These are phyloP conservation scores for Pogonomyrmex barbatus DNA, from an alignment of 1,140 invertebrate genomes.

Conservation along the genomic window DNA sequence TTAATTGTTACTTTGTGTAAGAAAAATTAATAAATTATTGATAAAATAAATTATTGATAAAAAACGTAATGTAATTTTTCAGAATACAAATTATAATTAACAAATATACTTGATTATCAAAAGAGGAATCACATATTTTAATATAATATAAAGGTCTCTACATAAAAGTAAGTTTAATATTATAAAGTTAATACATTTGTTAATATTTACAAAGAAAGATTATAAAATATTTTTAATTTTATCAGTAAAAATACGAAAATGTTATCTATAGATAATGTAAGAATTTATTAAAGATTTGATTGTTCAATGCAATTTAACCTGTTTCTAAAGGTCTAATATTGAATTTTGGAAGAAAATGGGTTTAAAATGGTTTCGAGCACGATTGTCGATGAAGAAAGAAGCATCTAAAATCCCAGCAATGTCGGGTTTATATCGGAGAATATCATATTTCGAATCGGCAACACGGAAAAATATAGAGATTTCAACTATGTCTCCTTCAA, in stretches of 20 bases:
- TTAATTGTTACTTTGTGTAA: neutral
- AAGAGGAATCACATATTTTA: neutral
- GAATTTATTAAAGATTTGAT: neutral
- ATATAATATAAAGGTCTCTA: constrained; percentile 28
- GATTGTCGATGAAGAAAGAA: constrained; percentile 73
- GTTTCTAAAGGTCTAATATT: constrained; percentile 38
- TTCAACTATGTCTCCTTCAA: neutral
- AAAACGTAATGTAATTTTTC: constrained; percentile 28
- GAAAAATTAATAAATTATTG: constrained; percentile 6
- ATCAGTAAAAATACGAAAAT: neutral
- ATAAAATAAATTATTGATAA: neutral
- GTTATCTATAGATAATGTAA: constrained; percentile 23
- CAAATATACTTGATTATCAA: neutral
- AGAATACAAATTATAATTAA: constrained; percentile 4
- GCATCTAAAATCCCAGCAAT: neutral
- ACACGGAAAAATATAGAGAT: neutral
- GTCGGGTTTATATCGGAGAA: constrained; percentile 27
- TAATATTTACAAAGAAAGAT: neutral
- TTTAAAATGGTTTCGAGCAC: constrained; percentile 84
- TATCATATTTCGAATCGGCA: neutral
- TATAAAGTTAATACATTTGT: neutral
- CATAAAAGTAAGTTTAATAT: constrained; percentile 61
- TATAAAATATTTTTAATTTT: constrained; percentile 29
- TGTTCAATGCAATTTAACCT: neutral
- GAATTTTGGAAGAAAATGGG: constrained; percentile 69